Conservation (phyloP, 2,797 vertebrate species). For the Euthynnus affinis region DNA sequence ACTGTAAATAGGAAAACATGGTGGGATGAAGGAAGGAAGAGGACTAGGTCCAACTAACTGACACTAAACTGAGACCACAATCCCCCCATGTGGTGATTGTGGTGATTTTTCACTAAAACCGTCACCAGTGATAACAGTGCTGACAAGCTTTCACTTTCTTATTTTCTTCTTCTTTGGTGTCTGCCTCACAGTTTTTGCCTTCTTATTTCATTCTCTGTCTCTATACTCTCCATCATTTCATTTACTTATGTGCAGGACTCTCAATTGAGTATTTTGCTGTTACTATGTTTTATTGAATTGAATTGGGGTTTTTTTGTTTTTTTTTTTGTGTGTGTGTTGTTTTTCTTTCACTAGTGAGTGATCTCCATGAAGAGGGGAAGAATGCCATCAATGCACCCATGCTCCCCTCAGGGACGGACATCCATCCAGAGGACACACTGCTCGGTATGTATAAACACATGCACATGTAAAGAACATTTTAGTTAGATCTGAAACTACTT, state of each 20-base stretch:
- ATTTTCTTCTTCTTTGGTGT: not conserved
- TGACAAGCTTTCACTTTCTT: not conserved
- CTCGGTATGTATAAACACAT: slow-evolving; percentile 85
- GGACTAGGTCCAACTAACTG: not conserved
- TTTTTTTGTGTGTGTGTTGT: slow-evolving; percentile 13
- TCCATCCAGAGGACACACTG: slow-evolving; percentile 93
- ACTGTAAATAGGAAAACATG: not conserved
- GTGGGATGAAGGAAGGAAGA: slow-evolving; percentile 5
- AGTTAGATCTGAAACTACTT: not conserved
- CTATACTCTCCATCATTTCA: not conserved
- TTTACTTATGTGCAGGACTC: not conserved
- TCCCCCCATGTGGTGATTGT: not conserved
- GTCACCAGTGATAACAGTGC: not conserved
- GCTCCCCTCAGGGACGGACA: slow-evolving; percentile 86
- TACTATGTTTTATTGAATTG: not conserved
- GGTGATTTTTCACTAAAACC: not conserved
- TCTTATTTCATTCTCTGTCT: not conserved
- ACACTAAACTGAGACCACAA: not conserved
- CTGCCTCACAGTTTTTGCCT: not conserved
- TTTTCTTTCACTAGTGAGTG: slow-evolving; percentile 87
- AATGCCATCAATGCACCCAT: slow-evolving; percentile 95
- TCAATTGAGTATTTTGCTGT: not conserved
- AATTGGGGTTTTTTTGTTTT: not conserved
- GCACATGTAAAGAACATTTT: not conserved
- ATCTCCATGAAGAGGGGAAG: slow-evolving; percentile 96